phyloP scores from a whole-genome alignment of 2,888 invertebrate species.

The Eupithecia centaureata region DNA sequence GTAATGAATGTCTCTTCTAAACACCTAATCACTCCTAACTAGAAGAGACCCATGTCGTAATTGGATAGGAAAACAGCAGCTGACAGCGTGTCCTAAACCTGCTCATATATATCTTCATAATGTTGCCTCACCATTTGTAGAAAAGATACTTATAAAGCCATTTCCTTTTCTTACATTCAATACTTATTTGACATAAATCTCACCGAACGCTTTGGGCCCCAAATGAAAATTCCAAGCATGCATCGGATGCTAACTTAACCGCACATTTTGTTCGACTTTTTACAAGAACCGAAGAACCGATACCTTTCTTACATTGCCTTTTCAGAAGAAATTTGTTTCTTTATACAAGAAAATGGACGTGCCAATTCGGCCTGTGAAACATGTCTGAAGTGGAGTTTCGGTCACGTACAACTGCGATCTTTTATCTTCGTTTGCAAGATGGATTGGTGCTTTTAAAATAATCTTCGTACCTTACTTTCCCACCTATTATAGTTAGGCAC shows the following conservation, averaged over 20 bases:
- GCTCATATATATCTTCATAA: not conserved
- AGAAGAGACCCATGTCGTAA: too few species aligned
- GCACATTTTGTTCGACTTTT: conserved; percentile 24
- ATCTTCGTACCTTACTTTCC: conserved; percentile 2
- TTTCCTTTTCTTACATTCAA: not conserved
- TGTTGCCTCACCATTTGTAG: not conserved
- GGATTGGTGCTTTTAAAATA: conserved; percentile 33
- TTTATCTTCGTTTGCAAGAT: conserved; percentile 40
- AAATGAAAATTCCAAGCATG: conserved; percentile 28
- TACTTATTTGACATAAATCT: not conserved
- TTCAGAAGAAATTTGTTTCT: conserved; percentile 21
- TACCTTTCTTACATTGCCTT: conserved; percentile 26
- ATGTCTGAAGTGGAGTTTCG: conserved; percentile 28
- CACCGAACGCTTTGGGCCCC: not conserved
- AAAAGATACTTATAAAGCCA: not conserved
- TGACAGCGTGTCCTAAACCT: too few species aligned
- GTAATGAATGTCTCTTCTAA: too few species aligned
- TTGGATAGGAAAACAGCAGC: too few species aligned
- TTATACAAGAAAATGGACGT: conserved; percentile 29
- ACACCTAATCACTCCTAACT: too few species aligned
- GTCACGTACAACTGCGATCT: conserved; percentile 31
- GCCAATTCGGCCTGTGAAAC: conserved; percentile 34
- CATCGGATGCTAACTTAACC: conserved; percentile 15
- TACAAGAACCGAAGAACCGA: conserved; percentile 30
- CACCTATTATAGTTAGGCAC: not conserved